Percentiles rank a stretch among this genome's conserved stretches.
These are phyloP conservation scores for Zeugodacus cucurbitae DNA, from an alignment of 1,140 invertebrate genomes.

Conservation along the genomic window DNA sequence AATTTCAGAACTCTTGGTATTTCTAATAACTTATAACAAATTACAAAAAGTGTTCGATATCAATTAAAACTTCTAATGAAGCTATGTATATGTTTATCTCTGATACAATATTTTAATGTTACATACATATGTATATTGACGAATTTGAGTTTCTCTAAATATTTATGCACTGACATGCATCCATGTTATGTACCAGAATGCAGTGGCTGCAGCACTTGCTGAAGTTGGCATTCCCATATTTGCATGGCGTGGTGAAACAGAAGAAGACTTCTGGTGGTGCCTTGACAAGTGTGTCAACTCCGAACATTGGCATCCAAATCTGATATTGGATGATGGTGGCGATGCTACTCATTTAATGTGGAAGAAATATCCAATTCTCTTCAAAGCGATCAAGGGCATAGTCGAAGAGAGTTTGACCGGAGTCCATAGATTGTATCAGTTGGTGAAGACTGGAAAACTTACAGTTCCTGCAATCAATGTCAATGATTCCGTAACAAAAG, in stretches of 20 bases:
- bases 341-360: conserved; percentile 97
- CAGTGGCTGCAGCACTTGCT: conserved; percentile 93
- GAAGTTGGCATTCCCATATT: conserved; percentile 90
- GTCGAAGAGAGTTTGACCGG: conserved; percentile 98
- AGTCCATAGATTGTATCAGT: conserved; percentile 96
- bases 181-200: conserved; percentile 74
- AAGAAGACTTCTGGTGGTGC: conserved; percentile 99
- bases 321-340: conserved; percentile 97
- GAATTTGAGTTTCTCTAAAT: too few relatives aligned
- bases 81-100: too few relatives aligned
- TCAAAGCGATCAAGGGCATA: conserved; percentile 95
- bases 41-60: too few relatives aligned
- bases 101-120: too few relatives aligned
- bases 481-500: conserved; percentile 98
- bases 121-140: too few relatives aligned
- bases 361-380: conserved; percentile 94
- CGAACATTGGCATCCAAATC: conserved; percentile 89
- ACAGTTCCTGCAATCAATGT: conserved; percentile 98
- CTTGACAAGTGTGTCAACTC: conserved; percentile 92
- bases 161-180: background rate
- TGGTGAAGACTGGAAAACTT: conserved; percentile 93
- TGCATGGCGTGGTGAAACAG: conserved; percentile 95
- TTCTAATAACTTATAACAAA: too few relatives aligned
- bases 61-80: too few relatives aligned
- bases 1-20: background rate